Base-by-base conservation (phyloP, 30 jellyfish, hydroid and myxozoan species). In the Pelagia noctiluca region DNA sequence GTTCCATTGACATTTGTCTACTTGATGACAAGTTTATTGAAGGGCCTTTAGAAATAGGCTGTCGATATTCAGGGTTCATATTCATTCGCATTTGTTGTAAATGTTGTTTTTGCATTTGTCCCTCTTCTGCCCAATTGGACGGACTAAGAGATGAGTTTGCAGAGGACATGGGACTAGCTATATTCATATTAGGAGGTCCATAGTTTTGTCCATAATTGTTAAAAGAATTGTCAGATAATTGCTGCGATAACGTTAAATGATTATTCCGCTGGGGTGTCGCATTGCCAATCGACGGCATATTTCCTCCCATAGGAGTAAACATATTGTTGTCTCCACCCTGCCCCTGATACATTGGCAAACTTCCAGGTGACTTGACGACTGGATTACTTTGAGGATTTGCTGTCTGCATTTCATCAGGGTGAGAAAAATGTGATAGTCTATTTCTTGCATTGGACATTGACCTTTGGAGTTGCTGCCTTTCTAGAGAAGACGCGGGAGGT, bases 181-280 rank as follows among this genome's bases (percentile, higher is more conserved):
- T 33, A 48, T 38, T 81, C 91, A 81, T 81, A 30, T 81, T 81
- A 28, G 91, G 91, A 66, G 91, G 91, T 81, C 91, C 91, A 34
- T 64, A 81, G 37, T 46, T 81, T 52, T 81, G 91, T 38, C 50
- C 65, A 74, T 67, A 64, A 0, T 83, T 64, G 36, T 64, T 64
- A 50, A 19, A 64, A 33, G 24, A 48, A 13, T 81, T 16, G 12
- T 8, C 12, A 42, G 57, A 16, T 42, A 16, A 16, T 42, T 8
- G 57, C 8, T 5, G 12, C 16, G 57, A 42, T 16, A 16, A 42
- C 8, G 57, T 8, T 42, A 16, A 5, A 42, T 42, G 67, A 47
- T 81, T 65, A 16, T 80, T 16, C 19, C 32, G 67, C 25, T 60
- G 84, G 23, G 65, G 91, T 33, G 70, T 84, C 28, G 78, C 84